Conservation (phyloP, 2,888 invertebrate genomes). For the Eulithis prunata region DNA sequence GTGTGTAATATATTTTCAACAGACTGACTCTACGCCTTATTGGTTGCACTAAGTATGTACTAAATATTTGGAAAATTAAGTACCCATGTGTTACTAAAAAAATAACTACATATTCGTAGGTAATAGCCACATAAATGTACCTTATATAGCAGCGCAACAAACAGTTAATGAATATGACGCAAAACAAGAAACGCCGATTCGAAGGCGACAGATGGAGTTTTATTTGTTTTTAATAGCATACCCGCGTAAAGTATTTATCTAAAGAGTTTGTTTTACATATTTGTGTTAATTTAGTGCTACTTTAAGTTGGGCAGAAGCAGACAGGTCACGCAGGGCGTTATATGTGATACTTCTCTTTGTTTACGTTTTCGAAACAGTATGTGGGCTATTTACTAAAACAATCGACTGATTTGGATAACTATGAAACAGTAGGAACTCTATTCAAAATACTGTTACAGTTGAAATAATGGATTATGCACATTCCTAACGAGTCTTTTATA, state of each 20-base stretch:
- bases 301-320: slow-evolving; percentile 49
- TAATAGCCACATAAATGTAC: background rate
- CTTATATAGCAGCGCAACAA: background rate
- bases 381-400: slow-evolving; percentile 55
- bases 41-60: no score
- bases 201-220: slow-evolving; percentile 50
- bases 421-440: slow-evolving; percentile 25
- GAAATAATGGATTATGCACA: slow-evolving; percentile 7
- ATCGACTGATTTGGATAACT: slow-evolving; percentile 46
- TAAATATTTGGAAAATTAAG: no score
- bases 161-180: slow-evolving; percentile 54
- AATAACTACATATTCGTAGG: background rate
- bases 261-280: slow-evolving; percentile 60
- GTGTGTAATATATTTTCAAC: no score
- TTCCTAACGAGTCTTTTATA: no score
- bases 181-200: slow-evolving; percentile 56
- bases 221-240: slow-evolving; percentile 60
- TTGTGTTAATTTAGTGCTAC: slow-evolving; percentile 56
- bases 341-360: slow-evolving; percentile 52
- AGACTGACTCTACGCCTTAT: no score
- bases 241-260: slow-evolving; percentile 54
- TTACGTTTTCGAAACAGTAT: slow-evolving; percentile 53
- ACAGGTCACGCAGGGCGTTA: slow-evolving; percentile 57
- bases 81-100: no score
- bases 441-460: slow-evolving; percentile 39